Evolutionary conservation across 2,113 vertebrate genomes (phyloP), one percentile per base, ranked within the genome.

Genomic region (Odobenus rosmarus): DNA sequence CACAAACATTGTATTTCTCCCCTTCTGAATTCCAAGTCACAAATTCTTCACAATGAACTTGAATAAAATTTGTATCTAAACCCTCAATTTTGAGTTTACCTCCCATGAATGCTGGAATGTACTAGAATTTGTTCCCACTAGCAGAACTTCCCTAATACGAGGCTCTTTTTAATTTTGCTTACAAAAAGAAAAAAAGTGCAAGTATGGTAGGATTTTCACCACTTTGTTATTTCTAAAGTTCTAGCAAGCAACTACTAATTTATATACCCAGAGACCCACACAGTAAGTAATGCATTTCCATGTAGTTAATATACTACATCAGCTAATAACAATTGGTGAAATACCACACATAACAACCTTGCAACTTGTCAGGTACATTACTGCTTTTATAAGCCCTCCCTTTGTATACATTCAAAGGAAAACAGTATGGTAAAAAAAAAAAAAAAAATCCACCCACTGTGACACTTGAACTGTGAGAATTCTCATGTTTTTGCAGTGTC

Each of bases 401-500:
- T 61, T 90, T 69, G 5, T 19, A 31, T 14, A 67, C 12, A 55
- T 57, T 88, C 55, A 90, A 36, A 87, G 26, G 59, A 94, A 86
- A 94, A 95, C 51, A 49, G 90, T 24, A 61, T 5, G 14, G 24
- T 57, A 42, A 23, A 39, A 62, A 51, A 59, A 21, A 57, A 21
- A 57, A 92, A 53, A 16, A 86, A 46, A 86, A 64, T 76, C 49
- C 42, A 57, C 24, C n/a, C 59, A 84, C 6, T 55, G 24, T 82
- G 28, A 61, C 88, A 49, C 57, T 49, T 51, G 19, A 4, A 61
- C 84, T 94, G 55, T 87, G 92, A 88, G 64, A 82, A 96, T 93
- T 95, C 88, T 59, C 33, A 55, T 0, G n/a, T 62, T 82, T 92
- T 76, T 85, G 69, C 14, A 79, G 85, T 39, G 9, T 97, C 39